Percentiles rank a stretch among this genome's conserved stretches.
phyloP scores from a whole-genome alignment of 2,797 vertebrate species.

The Lophotriccus pileatus region DNA sequence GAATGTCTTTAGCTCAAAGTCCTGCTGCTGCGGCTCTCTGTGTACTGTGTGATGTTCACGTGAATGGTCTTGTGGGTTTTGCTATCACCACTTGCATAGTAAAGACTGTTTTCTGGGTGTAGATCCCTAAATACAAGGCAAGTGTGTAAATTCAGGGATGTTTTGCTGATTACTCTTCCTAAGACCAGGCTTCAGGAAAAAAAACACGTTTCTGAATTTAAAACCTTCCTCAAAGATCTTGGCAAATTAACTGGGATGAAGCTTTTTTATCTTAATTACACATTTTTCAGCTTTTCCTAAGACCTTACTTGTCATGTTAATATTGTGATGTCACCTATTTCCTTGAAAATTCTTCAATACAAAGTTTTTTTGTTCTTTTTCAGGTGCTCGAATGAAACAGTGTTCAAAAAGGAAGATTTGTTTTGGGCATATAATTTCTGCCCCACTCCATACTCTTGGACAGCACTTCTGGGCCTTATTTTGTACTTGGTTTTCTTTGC shows the following conservation, averaged over 20 bases:
- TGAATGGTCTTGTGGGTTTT: background rate
- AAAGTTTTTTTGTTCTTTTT: constrained; percentile 18
- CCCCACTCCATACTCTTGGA: constrained; percentile 93
- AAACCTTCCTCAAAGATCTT: background rate
- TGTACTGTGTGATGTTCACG: background rate
- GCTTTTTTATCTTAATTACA: background rate
- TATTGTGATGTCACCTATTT: background rate
- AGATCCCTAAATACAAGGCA: background rate
- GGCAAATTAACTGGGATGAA: background rate
- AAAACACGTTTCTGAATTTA: background rate
- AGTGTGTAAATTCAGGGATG: background rate
- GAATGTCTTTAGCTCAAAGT: background rate
- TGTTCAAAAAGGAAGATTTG: constrained; percentile 78
- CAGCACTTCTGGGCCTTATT: constrained; percentile 89
- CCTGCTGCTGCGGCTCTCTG: background rate
- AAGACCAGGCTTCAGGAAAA: background rate
- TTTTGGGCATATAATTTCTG: constrained; percentile 99
- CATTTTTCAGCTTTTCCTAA: background rate
- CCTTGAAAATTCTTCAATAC: background rate
- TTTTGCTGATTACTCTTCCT: background rate
- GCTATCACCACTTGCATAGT: background rate
- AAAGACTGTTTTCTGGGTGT: background rate
- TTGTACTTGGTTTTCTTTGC: constrained; percentile 92
- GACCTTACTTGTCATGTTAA: background rate
- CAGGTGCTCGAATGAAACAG: constrained; percentile 91